These are phyloP conservation scores for Callimorpha dominula DNA, from an alignment of 2,888 invertebrate genomes.

Conservation along the genomic window DNA sequence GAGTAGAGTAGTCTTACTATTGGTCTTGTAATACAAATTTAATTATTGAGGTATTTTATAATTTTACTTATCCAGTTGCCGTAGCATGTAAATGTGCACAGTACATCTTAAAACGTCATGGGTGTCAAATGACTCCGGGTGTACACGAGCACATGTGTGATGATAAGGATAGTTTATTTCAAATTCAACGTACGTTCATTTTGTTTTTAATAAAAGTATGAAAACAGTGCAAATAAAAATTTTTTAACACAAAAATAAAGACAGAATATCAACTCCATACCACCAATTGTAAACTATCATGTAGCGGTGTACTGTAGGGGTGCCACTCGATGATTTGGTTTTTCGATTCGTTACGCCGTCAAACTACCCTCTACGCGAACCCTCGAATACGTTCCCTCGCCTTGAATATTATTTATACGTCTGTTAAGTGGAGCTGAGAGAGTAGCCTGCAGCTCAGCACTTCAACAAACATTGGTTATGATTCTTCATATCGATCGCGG, in stretches of 20 bases:
- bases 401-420: conserved; percentile 87
- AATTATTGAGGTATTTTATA: neutral
- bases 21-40: neutral
- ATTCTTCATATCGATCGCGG: conserved; percentile 76
- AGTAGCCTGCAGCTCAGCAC: conserved; percentile 84
- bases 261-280: conserved; percentile 60
- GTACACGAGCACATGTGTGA: too few relatives aligned
- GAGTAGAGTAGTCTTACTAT: conserved; percentile 57
- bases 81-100: too few relatives aligned
- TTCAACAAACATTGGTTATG: conserved; percentile 84
- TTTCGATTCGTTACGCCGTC: conserved; percentile 87
- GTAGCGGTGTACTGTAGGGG: conserved; percentile 84
- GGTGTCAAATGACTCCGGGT: too few relatives aligned
- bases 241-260: conserved; percentile 17
- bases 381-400: conserved; percentile 85
- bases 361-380: conserved; percentile 84
- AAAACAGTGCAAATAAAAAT: neutral
- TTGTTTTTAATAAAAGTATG: too few relatives aligned
- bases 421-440: conserved; percentile 86
- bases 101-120: too few relatives aligned
- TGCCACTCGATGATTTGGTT: conserved; percentile 87
- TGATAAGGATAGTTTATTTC: too few relatives aligned
- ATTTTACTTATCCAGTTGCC: neutral
- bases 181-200: too few relatives aligned
- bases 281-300: conserved; percentile 79